phyloP scores from a whole-genome alignment of 2,888 invertebrate genomes.

The Flexamia atlantica region DNA sequence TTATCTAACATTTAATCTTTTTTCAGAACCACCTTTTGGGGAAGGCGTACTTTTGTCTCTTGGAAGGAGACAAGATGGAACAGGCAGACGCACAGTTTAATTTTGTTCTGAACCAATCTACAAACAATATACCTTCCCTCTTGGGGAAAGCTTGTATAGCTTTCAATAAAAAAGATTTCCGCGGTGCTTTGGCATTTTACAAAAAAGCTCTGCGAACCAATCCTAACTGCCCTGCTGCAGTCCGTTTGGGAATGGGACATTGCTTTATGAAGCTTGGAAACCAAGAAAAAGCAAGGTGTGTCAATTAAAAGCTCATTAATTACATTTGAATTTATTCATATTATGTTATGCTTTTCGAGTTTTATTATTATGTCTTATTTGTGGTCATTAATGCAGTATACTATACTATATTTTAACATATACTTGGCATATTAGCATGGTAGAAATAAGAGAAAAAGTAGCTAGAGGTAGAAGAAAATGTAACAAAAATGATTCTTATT shows the following conservation, averaged over 20 bases:
- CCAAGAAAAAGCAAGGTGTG: constrained; percentile 94
- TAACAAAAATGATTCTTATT: too few relatives aligned
- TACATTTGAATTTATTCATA: too few relatives aligned
- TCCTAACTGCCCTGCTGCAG: constrained; percentile 97
- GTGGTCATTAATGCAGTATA: too few relatives aligned
- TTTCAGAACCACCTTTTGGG: constrained; percentile 96
- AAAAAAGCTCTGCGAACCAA: constrained; percentile 98
- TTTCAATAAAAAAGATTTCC: constrained; percentile 97
- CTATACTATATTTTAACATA: too few relatives aligned
- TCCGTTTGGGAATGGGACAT: constrained; percentile 98
- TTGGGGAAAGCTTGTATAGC: constrained; percentile 99
- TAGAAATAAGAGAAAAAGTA: too few relatives aligned
- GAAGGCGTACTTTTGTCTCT: constrained; percentile 97
- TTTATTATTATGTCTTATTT: neutral
- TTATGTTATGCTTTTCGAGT: neutral
- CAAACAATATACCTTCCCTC: constrained; percentile 97
- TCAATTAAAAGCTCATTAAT: neutral
- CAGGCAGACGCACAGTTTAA: constrained; percentile 99
- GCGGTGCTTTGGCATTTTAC: constrained; percentile 97
- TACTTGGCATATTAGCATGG: too few relatives aligned
- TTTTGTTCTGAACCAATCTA: constrained; percentile 97
- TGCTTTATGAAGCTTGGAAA: constrained; percentile 98
- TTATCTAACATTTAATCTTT: too few relatives aligned
- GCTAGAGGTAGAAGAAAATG: too few relatives aligned
- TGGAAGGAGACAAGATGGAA: constrained; percentile 99